phyloP scores from a whole-genome alignment of 2,888 invertebrate species.

The Alloscopus bannaensis region DNA sequence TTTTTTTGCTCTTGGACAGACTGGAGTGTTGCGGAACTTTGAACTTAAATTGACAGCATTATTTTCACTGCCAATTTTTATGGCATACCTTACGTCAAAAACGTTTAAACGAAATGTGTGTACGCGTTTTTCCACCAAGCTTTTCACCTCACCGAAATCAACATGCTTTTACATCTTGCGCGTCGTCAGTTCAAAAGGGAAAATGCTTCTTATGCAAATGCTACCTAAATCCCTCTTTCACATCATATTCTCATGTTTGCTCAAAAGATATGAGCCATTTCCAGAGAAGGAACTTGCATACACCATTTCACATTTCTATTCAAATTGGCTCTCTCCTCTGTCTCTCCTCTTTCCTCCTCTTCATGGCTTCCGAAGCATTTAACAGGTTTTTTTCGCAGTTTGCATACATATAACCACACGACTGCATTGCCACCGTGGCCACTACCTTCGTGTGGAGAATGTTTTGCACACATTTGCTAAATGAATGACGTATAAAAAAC shows the following conservation, averaged over 20 bases:
- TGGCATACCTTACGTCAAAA: too few species aligned
- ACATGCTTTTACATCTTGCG: too few species aligned
- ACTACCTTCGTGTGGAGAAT: neutral
- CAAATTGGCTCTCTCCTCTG: neutral
- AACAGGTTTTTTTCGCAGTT: constrained; percentile 5
- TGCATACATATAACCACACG: neutral
- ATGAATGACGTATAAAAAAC: too few species aligned
- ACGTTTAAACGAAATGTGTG: too few species aligned
- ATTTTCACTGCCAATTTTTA: too few species aligned
- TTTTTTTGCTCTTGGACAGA: too few species aligned
- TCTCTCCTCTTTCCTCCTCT: neutral
- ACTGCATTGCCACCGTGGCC: neutral
- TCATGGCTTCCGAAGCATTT: constrained; percentile 11
- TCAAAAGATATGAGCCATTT: neutral
- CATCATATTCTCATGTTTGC: neutral
- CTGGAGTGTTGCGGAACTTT: too few species aligned
- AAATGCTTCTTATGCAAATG: neutral
- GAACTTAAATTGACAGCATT: too few species aligned
- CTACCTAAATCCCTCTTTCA: neutral
- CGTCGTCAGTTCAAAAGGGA: neutral
- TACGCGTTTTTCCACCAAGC: too few species aligned
- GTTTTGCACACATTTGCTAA: neutral
- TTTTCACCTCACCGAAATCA: too few species aligned
- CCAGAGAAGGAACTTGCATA: neutral
- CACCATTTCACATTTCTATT: neutral